Evolutionary conservation across 2,113 vertebrate genomes (phyloP).

Genomic region (Vulpes vulpes): DNA sequence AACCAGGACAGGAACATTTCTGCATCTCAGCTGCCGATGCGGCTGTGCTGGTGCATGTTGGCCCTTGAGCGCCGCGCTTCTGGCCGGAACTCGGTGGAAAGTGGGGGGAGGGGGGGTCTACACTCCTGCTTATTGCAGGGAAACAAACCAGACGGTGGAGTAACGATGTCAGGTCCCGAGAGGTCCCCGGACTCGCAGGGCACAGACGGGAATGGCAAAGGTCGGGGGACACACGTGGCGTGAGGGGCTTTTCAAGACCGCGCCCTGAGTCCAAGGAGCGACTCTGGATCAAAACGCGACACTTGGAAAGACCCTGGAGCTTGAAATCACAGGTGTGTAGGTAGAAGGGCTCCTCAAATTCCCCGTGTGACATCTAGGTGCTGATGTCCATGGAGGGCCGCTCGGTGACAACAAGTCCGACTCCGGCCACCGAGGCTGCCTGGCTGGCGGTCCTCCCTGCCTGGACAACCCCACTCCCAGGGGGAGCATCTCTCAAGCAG

Average conservation of each 20-base stretch:
- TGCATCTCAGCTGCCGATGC: neutral
- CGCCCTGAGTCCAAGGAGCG: neutral
- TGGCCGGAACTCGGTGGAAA: neutral
- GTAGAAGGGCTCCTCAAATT: neutral
- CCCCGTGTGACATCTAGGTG: neutral
- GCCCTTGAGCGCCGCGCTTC: neutral
- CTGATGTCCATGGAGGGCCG: neutral
- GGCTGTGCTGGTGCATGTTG: neutral
- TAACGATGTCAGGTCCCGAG: neutral
- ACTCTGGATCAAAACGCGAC: neutral
- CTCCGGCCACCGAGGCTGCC: fast-evolving
- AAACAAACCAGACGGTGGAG: neutral
- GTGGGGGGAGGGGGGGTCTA: no score
- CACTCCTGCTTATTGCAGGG: fast-evolving
- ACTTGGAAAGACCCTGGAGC: neutral
- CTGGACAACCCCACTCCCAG: neutral
- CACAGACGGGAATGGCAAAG: no score
- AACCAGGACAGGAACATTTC: neutral
- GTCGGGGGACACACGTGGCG: fast-evolving
- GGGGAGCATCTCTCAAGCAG: no score
- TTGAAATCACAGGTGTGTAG: neutral
- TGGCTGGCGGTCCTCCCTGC: neutral
- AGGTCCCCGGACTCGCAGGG: neutral
- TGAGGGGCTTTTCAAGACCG: neutral
- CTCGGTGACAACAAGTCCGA: no score